Evolutionary conservation across 2,113 vertebrate genomes (phyloP).

Genomic region (Hippolais icterina): DNA sequence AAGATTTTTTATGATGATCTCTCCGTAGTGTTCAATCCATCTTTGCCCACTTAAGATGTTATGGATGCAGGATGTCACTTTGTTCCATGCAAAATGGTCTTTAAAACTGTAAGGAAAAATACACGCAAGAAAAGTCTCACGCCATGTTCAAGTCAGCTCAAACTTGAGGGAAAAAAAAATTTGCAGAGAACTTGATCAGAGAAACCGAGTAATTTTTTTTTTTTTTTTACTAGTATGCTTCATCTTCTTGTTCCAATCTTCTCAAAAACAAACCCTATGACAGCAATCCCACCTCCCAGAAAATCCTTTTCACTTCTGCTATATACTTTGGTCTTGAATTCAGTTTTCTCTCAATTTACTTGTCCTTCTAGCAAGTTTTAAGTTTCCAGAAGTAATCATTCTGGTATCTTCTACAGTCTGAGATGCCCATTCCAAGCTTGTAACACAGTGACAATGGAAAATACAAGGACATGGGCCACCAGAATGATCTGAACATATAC

Average conservation of each 20-base stretch:
- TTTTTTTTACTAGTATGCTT: neutral
- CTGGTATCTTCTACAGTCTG: neutral
- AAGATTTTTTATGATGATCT: constrained; percentile 91
- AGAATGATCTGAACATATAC: neutral
- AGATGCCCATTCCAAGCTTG: neutral
- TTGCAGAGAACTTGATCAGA: neutral
- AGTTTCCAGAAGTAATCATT: neutral
- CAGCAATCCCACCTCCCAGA: neutral
- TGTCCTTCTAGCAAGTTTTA: neutral
- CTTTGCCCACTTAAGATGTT: constrained; percentile 97
- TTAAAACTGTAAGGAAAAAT: constrained; percentile 71
- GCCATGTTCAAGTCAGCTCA: neutral
- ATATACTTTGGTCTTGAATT: neutral
- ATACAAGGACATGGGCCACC: neutral
- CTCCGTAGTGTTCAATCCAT: constrained; percentile 98
- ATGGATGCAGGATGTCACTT: constrained; percentile 97
- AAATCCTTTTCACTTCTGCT: neutral
- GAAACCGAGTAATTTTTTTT: neutral
- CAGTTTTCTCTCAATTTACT: neutral
- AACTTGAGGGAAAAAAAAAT: neutral
- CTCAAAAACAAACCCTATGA: neutral
- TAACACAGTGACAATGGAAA: neutral
- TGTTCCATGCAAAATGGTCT: constrained; percentile 98
- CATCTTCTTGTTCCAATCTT: neutral
- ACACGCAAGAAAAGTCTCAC: neutral